A percentile compares a stretch with the other conserved stretches of the same genome.
These are phyloP conservation scores for Papilio machaon DNA, from an alignment of 1,140 invertebrate genomes.

Conservation along the genomic window DNA sequence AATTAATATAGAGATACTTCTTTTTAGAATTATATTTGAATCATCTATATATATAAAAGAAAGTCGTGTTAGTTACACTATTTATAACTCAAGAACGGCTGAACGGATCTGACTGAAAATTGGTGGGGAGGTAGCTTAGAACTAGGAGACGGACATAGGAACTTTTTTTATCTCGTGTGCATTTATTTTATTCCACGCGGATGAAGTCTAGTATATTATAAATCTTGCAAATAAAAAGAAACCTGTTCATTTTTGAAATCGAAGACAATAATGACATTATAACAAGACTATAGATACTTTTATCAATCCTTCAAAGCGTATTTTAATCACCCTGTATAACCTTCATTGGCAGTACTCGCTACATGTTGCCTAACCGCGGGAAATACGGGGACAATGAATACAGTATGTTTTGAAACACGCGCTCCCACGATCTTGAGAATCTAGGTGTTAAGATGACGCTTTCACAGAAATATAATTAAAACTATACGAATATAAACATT, in stretches of 20 bases:
- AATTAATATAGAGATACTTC: too few relatives aligned
- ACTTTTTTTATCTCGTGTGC: too few relatives aligned
- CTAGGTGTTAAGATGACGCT: slow-evolving; percentile 49
- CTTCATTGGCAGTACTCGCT: background rate
- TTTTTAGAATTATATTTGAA: too few relatives aligned
- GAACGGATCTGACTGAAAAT: too few relatives aligned
- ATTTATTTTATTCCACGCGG: too few relatives aligned
- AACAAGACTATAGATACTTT: background rate
- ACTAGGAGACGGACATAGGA: too few relatives aligned
- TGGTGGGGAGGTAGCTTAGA: too few relatives aligned
- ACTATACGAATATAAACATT: background rate
- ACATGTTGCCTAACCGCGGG: slow-evolving; percentile 50
- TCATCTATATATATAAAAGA: too few relatives aligned
- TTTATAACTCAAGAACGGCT: too few relatives aligned
- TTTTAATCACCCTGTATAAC: slow-evolving; percentile 22
- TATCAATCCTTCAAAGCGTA: slow-evolving; percentile 12
- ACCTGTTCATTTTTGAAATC: too few relatives aligned
- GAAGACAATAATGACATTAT: background rate
- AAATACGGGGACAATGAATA: slow-evolving; percentile 56
- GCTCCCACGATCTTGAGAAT: slow-evolving; percentile 52
- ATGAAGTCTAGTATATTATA: too few relatives aligned
- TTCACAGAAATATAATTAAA: slow-evolving; percentile 27
- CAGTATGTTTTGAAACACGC: slow-evolving; percentile 61
- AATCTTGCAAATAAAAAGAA: background rate
- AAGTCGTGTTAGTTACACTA: too few relatives aligned